Conservation (phyloP, 2,888 invertebrate species). For the Unio pictorum region DNA sequence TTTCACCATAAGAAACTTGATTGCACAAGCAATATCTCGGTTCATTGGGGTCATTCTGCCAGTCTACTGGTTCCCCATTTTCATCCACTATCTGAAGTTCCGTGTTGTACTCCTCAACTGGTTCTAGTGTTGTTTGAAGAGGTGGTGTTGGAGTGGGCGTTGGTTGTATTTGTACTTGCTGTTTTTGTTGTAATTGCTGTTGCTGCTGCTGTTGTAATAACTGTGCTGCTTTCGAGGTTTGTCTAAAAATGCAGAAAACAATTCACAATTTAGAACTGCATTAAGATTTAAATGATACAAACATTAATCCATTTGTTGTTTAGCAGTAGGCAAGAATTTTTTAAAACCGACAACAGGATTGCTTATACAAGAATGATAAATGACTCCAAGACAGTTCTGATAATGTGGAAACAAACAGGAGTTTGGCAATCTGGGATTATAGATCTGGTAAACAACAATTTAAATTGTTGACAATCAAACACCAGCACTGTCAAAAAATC, state of each 20-base stretch:
- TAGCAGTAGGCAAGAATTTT: too few species aligned
- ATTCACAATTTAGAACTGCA: not conserved
- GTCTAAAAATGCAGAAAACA: constrained; percentile 35
- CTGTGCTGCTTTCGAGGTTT: constrained; percentile 59
- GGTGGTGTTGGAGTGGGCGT: constrained; percentile 16
- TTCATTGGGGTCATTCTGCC: constrained; percentile 96
- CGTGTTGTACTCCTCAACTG: constrained; percentile 52
- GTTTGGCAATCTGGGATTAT: too few species aligned
- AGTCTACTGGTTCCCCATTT: constrained; percentile 75
- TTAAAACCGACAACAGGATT: too few species aligned
- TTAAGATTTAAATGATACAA: not conserved
- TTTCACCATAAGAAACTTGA: constrained; percentile 97
- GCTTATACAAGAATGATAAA: too few species aligned
- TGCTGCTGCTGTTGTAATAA: constrained; percentile 38
- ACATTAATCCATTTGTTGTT: too few species aligned
- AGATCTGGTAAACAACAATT: too few species aligned
- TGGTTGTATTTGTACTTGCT: constrained; percentile 22
- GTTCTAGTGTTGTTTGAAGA: constrained; percentile 28
- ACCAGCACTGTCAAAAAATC: too few species aligned
- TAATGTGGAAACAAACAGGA: too few species aligned
- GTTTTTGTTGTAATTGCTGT: constrained; percentile 25
- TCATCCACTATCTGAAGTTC: constrained; percentile 64
- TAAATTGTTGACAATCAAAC: too few species aligned
- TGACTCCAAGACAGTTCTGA: too few species aligned
- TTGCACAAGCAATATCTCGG: constrained; percentile 97